Base-by-base conservation (phyloP, 2,888 invertebrate genomes). In the Sphinx pinastri region DNA sequence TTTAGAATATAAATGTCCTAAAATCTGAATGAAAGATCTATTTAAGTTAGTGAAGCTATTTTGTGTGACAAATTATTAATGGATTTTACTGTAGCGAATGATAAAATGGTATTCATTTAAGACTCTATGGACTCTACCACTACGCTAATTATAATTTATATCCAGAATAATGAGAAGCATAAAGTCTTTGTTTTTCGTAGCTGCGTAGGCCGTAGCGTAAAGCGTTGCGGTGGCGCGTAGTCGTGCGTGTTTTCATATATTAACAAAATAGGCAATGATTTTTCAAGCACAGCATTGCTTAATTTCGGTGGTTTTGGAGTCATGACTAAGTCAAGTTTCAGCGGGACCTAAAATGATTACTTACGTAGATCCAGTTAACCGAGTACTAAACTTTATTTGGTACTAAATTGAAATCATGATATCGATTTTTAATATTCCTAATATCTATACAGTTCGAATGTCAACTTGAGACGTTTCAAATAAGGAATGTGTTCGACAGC, bases 401-500 rank as follows among this genome's bases (percentile, higher is more conserved):
- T 38, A 38, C 38, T 38, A 5, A 38, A 5, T 38, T 38, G 38
- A 38, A 38, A 38, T 38, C 38, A 38, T 74, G 75, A 76, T 75
- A 77, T 74, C 69, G 76, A 82, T 78, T 83, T 83, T 83, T 81
- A 80, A 86, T 88, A 88, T 87, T 84, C 76, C 79, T 82, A 83
- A 85, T 86, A 84, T 79, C 77, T 83, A 84, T 84, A 84, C 81
- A 84, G 83, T 86, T 84, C 82, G 82, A 85, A 87, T 89, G 90
- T 86, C 90, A 90, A 83, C 78, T 81, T 84, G 87, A 90, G 91
- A 91, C 89, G 89, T 91, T 90, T 90, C 92, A 89, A 92, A 92
- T 91, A 89, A 89, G 92, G 88, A 86, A 90, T 90, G 91, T 89
- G 89, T 93, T 93, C 92, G 93, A 93, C 92, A 93, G 92, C 85